These are phyloP conservation scores for Holcopasites calliopsidis DNA, from an alignment of 1,140 invertebrate species.

Conservation along the genomic window DNA sequence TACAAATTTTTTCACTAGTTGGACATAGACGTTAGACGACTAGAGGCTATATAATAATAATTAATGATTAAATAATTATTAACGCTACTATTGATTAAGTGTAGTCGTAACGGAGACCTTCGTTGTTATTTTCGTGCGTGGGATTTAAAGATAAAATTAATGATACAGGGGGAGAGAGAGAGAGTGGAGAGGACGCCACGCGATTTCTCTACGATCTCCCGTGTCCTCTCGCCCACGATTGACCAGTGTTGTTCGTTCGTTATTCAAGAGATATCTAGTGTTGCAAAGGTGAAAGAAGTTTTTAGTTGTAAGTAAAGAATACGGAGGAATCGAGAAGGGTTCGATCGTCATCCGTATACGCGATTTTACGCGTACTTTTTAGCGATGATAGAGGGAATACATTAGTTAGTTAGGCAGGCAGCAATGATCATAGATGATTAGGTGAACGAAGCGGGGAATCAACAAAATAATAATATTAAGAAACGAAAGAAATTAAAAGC, in stretches of 20 bases:
- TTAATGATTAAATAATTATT: constrained; percentile 68
- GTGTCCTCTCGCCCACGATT: constrained; percentile 47
- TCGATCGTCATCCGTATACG: constrained; percentile 1
- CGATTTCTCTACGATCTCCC: background rate
- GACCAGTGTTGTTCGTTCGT: constrained; percentile 71
- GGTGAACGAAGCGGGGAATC: background rate
- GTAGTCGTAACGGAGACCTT: constrained; percentile 62
- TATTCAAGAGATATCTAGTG: constrained; percentile 67
- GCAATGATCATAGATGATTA: constrained; percentile 55
- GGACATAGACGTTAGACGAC: constrained; percentile 77
- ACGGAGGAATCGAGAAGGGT: background rate
- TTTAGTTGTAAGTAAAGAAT: constrained; percentile 43
- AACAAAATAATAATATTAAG: background rate
- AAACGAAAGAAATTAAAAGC: background rate
- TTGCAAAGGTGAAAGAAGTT: constrained; percentile 58
- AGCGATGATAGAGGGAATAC: constrained; percentile 50
- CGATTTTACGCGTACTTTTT: constrained; percentile 55
- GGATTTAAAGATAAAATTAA: background rate
- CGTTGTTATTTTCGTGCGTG: constrained; percentile 68
- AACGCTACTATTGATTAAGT: constrained; percentile 69
- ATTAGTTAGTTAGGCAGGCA: constrained; percentile 56
- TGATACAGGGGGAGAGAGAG: background rate
- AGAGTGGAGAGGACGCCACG: background rate
- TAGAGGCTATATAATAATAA: constrained; percentile 78
- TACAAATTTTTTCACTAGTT: constrained; percentile 73